Conservation (phyloP, 2,797 vertebrate species). For the Onychomys leucogaster region DNA sequence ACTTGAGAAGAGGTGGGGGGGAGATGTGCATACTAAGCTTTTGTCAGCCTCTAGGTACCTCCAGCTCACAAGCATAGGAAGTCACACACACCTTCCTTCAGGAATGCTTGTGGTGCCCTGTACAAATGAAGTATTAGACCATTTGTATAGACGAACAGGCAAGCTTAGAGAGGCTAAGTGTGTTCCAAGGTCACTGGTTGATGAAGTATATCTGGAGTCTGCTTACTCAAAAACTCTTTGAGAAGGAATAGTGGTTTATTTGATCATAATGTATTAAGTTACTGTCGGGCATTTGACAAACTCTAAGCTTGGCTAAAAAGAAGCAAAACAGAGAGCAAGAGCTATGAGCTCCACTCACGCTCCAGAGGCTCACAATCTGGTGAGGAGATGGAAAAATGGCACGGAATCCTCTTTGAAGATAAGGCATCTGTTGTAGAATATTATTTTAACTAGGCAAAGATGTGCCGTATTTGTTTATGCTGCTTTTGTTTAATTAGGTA, state of each 20-base stretch:
- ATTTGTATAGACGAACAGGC: slow-evolving; percentile 11
- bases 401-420: neutral
- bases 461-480: no score
- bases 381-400: neutral
- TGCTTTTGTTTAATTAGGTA: no score
- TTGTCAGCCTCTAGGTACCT: neutral
- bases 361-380: neutral
- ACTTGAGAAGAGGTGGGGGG: neutral
- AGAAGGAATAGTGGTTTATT: neutral
- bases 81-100: neutral
- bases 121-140: neutral
- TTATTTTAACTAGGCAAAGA: no score
- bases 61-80: neutral
- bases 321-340: neutral
- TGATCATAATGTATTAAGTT: neutral
- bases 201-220: neutral
- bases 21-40: neutral
- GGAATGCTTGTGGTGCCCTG: neutral
- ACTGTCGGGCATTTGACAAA: neutral
- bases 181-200: neutral
- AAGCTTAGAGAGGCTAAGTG: neutral
- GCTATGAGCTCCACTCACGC: neutral
- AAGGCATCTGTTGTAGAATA: neutral
- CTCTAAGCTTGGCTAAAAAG: neutral
- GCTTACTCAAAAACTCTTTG: neutral